These are phyloP conservation scores for Pollenia amentaria DNA, from an alignment of 2,888 invertebrate genomes.

Conservation along the genomic window DNA sequence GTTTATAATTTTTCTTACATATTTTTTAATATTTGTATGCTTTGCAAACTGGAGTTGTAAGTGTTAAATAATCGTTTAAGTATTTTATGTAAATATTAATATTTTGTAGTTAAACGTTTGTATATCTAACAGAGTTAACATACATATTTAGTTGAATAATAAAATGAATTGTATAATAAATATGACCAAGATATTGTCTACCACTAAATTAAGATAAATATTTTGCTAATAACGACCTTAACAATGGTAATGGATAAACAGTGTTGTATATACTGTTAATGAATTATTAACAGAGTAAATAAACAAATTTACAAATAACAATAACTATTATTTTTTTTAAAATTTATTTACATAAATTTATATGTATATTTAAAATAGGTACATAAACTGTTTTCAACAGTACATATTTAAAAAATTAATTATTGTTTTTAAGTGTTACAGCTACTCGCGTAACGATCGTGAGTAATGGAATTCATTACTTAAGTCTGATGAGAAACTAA, in stretches of 20 bases:
- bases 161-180: constrained; percentile 34
- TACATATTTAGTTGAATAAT: constrained; percentile 29
- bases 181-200: constrained; percentile 1
- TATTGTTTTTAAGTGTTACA: background rate
- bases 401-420: background rate
- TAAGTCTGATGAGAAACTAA: background rate
- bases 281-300: constrained; percentile 18
- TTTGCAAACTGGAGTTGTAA: constrained; percentile 18
- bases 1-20: background rate
- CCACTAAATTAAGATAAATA: constrained; percentile 29
- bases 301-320: constrained; percentile 9
- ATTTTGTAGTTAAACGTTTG: background rate
- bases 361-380: background rate
- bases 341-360: background rate
- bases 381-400: too few relatives aligned
- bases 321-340: background rate
- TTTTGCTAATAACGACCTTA: constrained; percentile 53
- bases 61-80: constrained; percentile 43
- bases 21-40: background rate
- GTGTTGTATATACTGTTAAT: constrained; percentile 52
- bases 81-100: constrained; percentile 14
- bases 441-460: background rate
- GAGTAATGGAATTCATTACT: background rate
- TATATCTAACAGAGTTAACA: constrained; percentile 6
- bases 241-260: constrained; percentile 50